Conservation (phyloP, 2,113 vertebrate species). For the Madoqua kirkii region DNA sequence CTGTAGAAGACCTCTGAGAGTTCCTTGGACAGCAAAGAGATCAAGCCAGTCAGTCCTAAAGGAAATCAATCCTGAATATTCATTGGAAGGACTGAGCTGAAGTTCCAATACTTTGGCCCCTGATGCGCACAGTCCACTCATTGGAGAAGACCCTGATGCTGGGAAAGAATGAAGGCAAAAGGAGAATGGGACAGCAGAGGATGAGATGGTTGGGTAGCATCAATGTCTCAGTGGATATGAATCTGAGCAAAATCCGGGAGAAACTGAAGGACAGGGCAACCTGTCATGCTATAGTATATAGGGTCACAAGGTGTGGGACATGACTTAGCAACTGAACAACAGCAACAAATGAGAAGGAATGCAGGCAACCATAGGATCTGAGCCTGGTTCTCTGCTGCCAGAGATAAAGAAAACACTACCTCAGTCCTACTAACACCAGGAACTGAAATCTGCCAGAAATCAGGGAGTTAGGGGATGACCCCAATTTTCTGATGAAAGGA, state of each 20-base stretch:
- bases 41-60: background rate
- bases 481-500: background rate
- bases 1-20: background rate
- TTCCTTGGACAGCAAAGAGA: background rate
- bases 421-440: background rate
- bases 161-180: background rate
- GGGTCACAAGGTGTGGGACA: background rate
- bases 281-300: background rate
- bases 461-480: background rate
- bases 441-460: background rate
- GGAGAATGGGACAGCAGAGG: accelerated
- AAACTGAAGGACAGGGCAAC: background rate
- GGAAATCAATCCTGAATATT: background rate
- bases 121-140: background rate
- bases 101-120: background rate
- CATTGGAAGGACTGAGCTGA: background rate
- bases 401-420: background rate
- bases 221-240: background rate
- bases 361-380: background rate
- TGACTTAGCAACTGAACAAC: background rate
- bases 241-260: background rate
- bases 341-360: background rate
- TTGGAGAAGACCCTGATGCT: background rate
- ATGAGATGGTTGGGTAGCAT: background rate
- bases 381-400: background rate